phyloP scores from a whole-genome alignment of 2,888 invertebrate genomes.

The Diarsia brunnea region DNA sequence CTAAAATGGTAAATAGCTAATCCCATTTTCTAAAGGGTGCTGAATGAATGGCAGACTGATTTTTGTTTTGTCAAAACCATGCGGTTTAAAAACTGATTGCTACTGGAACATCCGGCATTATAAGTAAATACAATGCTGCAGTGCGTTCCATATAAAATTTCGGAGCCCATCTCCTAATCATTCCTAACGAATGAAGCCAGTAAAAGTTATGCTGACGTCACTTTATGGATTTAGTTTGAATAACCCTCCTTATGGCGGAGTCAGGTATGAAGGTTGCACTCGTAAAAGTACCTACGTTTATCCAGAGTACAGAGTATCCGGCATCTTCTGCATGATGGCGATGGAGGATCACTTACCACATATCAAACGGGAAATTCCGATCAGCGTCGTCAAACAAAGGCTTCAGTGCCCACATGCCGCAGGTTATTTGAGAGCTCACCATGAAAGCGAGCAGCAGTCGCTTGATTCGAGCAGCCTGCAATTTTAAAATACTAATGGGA shows the following conservation, averaged over 20 bases:
- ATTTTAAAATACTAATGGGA: slow-evolving; percentile 75
- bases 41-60: not conserved
- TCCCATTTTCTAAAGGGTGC: not conserved
- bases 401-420: slow-evolving; percentile 83
- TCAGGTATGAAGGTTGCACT: not conserved
- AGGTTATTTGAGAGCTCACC: slow-evolving; percentile 82
- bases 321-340: not conserved
- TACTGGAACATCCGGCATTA: not conserved
- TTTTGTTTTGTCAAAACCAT: not conserved
- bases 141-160: not conserved
- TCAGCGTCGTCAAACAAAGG: slow-evolving; percentile 84
- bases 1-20: not conserved
- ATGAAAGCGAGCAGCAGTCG: slow-evolving; percentile 81
- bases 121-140: not conserved
- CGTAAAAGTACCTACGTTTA: not conserved
- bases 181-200: not conserved
- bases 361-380: slow-evolving; percentile 85
- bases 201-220: not conserved
- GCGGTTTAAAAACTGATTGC: not conserved
- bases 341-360: slow-evolving; percentile 79
- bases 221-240: not conserved
- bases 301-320: not conserved
- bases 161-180: not conserved
- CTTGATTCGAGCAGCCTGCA: slow-evolving; percentile 81
- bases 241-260: no score